These are phyloP conservation scores for Lamellibrachia columna DNA, from an alignment of 2,888 invertebrate species.

Conservation along the genomic window DNA sequence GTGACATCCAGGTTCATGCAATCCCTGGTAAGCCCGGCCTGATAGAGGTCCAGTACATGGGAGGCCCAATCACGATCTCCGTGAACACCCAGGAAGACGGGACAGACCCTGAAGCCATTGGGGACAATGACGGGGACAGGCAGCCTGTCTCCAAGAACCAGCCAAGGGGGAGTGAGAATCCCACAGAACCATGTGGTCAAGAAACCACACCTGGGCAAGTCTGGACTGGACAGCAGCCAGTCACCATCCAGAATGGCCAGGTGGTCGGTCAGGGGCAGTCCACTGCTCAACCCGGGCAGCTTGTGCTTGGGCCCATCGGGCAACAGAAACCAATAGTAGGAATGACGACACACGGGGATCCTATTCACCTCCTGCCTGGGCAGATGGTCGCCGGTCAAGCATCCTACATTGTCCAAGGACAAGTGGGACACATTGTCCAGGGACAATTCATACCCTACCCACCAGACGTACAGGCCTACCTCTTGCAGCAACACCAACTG, in stretches of 20 bases:
- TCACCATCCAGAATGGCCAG: not conserved
- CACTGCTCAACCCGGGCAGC: not conserved
- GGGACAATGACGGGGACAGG: not conserved
- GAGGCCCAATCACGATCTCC: conserved; percentile 45
- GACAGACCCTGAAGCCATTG: not conserved
- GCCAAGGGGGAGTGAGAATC: not conserved
- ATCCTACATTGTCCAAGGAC: not conserved
- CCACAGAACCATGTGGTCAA: not conserved
- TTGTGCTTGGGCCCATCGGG: not conserved
- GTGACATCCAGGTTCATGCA: conserved; percentile 30
- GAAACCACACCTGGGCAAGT: not conserved
- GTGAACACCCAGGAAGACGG: conserved; percentile 30
- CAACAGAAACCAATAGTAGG: not conserved
- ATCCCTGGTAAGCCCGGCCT: conserved; percentile 41
- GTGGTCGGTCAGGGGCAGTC: not conserved
- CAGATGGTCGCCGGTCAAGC: not conserved
- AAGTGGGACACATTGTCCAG: conserved; percentile 22
- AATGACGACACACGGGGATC: not conserved
- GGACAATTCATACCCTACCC: conserved; percentile 23
- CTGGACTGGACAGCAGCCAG: not conserved
- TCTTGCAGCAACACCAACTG: conserved; percentile 9
- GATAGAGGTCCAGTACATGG: conserved; percentile 44
- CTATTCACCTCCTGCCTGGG: not conserved
- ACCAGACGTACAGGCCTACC: not conserved
- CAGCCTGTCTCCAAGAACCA: not conserved